These are phyloP conservation scores for Rhinolophus sinicus DNA, from an alignment of 2,113 vertebrate species.

Conservation along the genomic window DNA sequence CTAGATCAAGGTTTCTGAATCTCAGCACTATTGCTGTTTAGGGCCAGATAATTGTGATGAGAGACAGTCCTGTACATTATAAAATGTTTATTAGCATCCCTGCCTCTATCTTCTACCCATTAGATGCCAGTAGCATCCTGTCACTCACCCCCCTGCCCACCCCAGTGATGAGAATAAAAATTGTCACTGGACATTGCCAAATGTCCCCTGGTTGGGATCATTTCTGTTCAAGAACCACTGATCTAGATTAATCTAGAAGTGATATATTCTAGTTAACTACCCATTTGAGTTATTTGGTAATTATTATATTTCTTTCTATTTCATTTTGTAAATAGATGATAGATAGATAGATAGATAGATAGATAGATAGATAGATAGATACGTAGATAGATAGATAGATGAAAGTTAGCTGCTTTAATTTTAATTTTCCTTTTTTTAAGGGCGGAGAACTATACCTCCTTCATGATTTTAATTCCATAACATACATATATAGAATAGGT, in stretches of 20 bases:
- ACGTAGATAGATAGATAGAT: not conserved
- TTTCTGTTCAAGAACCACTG: not conserved
- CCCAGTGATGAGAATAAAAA: not conserved
- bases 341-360: not conserved
- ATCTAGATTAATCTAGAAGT: not conserved
- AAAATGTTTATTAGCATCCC: not conserved
- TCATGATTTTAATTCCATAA: not conserved
- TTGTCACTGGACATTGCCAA: not conserved
- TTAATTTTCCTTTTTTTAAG: not conserved
- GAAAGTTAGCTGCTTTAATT: not conserved
- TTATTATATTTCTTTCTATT: not conserved
- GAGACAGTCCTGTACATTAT: not conserved
- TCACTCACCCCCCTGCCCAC: too few relatives aligned
- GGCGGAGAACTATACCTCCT: not conserved
- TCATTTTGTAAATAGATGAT: not conserved
- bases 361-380: not conserved
- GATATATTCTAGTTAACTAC: not conserved
- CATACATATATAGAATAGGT: rapidly evolving
- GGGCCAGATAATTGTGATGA: not conserved
- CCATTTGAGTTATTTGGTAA: not conserved
- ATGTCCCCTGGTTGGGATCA: not conserved
- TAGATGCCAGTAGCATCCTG: not conserved
- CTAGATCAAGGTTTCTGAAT: not conserved
- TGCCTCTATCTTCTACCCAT: not conserved
- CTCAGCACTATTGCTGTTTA: not conserved